These are phyloP conservation scores for Sus cebifrons DNA, from an alignment of 2,797 vertebrate genomes.

Conservation along the genomic window DNA sequence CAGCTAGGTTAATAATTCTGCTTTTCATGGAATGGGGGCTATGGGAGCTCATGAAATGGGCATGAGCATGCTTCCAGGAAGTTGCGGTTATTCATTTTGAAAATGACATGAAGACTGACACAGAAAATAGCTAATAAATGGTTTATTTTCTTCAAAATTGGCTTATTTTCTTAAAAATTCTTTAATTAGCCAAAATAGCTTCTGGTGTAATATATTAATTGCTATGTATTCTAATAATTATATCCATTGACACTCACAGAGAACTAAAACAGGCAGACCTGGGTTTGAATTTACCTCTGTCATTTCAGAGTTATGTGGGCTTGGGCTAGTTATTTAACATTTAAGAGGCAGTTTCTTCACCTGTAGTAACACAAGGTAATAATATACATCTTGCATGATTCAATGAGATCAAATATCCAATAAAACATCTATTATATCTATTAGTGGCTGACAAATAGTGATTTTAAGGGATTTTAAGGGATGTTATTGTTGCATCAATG, in stretches of 20 bases:
- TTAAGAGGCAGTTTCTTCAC: background rate
- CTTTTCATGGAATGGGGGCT: background rate
- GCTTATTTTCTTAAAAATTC: background rate
- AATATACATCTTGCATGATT: background rate
- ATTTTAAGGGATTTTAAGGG: conserved; percentile 49
- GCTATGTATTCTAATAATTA: background rate
- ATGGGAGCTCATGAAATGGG: background rate
- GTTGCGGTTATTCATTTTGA: background rate
- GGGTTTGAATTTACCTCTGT: background rate
- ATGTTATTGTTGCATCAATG: conserved; percentile 2
- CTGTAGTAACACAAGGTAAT: background rate
- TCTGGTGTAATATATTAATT: background rate
- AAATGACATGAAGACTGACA: background rate
- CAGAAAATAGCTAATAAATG: background rate
- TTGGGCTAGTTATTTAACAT: background rate
- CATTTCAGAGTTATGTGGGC: background rate
- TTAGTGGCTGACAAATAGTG: background rate
- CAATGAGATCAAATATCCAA: background rate
- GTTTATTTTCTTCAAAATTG: background rate
- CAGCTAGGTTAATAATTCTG: background rate
- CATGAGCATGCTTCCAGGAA: background rate
- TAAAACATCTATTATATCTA: background rate
- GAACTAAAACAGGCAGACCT: background rate
- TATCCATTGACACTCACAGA: background rate
- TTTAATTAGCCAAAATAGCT: background rate